Evolutionary conservation across 2,797 vertebrate species (phyloP).

Genomic region (Paguma larvata): DNA sequence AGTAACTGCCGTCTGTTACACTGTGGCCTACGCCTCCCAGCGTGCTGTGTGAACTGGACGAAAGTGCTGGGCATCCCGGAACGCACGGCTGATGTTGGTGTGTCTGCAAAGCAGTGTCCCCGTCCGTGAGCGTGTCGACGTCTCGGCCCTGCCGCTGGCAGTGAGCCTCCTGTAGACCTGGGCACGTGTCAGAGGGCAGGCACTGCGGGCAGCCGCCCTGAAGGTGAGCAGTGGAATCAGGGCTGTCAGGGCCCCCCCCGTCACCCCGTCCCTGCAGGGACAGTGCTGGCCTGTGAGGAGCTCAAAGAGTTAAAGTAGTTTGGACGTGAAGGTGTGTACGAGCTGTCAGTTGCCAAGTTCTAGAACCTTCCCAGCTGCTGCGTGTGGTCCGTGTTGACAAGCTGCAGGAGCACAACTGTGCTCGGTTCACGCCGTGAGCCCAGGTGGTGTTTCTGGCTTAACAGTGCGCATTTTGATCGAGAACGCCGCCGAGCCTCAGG

Average conservation of each 20-base stretch:
- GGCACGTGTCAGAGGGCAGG: background rate
- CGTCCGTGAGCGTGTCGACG: accelerated
- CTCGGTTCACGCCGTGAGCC: too few relatives aligned
- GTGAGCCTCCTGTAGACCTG: background rate
- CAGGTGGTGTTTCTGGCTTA: background rate
- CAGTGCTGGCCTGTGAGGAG: background rate
- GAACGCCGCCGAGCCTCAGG: background rate
- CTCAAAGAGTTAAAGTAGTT: background rate
- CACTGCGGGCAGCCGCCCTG: accelerated
- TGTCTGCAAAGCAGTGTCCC: background rate
- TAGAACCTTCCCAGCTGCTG: background rate
- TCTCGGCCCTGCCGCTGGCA: background rate
- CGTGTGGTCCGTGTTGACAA: background rate
- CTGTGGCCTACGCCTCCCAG: accelerated
- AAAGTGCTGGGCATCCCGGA: background rate
- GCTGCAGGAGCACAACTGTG: background rate
- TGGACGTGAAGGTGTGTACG: background rate
- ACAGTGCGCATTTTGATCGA: too few relatives aligned
- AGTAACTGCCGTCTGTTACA: accelerated
- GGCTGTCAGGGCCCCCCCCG: too few relatives aligned
- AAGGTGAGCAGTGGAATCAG: accelerated
- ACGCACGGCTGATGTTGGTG: accelerated
- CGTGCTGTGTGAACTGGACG: background rate
- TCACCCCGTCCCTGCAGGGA: background rate
- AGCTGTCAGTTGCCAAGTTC: background rate